Evolutionary conservation across 1,140 invertebrate species (phyloP).

Genomic region (Rhynchophorus ferrugineus): DNA sequence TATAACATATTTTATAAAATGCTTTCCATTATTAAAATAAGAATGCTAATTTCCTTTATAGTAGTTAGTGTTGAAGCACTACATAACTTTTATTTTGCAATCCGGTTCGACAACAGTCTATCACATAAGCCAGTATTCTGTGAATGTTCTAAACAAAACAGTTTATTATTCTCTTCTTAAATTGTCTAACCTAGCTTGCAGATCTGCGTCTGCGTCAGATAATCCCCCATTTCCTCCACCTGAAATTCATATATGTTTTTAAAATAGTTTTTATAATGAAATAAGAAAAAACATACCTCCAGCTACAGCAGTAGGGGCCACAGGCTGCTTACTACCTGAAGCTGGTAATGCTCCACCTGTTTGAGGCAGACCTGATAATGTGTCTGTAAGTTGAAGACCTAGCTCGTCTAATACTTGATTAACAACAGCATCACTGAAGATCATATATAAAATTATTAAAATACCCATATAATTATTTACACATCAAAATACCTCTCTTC

Average conservation of each 20-base stretch:
- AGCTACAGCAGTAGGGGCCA: slow-evolving; percentile 50
- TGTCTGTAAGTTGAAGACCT: slow-evolving; percentile 87
- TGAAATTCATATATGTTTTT: no score
- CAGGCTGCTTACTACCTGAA: slow-evolving; percentile 42
- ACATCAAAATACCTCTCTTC: slow-evolving; percentile 98
- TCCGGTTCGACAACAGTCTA: no score
- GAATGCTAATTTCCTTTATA: no score
- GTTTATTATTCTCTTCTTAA: slow-evolving; percentile 76
- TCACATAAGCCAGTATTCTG: no score
- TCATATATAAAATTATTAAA: slow-evolving; percentile 22
- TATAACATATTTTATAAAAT: no score
- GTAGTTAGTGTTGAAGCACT: no score
- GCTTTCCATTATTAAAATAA: no score
- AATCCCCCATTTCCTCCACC: slow-evolving; percentile 48
- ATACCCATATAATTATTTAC: no score
- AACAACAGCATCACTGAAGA: slow-evolving; percentile 75
- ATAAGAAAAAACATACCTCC: slow-evolving; percentile 15
- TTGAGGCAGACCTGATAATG: slow-evolving; percentile 79
- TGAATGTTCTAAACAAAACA: no score
- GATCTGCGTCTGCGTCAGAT: slow-evolving; percentile 86
- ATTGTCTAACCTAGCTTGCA: slow-evolving; percentile 91
- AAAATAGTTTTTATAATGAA: not conserved
- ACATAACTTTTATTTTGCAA: no score
- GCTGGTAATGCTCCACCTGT: slow-evolving; percentile 55
- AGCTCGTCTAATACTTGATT: slow-evolving; percentile 94